Percentiles rank a stretch among this genome's conserved stretches.
These are phyloP conservation scores for Hylaea fasciaria DNA, from an alignment of 2,888 invertebrate species.

Conservation along the genomic window DNA sequence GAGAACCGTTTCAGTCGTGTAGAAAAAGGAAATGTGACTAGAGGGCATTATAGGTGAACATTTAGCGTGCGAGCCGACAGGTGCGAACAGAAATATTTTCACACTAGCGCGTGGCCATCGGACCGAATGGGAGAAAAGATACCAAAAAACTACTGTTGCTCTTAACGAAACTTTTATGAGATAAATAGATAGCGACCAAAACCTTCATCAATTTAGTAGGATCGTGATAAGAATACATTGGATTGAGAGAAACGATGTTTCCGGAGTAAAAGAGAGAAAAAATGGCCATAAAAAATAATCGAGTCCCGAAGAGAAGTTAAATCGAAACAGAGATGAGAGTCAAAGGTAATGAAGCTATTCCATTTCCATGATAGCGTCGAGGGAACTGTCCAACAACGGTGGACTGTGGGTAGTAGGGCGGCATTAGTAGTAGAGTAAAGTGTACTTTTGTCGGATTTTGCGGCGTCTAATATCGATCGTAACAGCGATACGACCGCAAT, in stretches of 20 bases:
- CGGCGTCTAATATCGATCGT: conserved; percentile 23
- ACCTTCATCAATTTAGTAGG: conserved; percentile 51
- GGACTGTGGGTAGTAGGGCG: conserved; percentile 13
- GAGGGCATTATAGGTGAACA: conserved; percentile 63
- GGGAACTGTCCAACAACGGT: conserved; percentile 27
- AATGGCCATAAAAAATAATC: conserved; percentile 34
- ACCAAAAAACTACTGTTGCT: conserved; percentile 47
- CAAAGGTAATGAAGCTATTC: conserved; percentile 32
- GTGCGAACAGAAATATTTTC: conserved; percentile 65
- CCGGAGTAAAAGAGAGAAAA: conserved; percentile 31
- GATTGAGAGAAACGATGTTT: conserved; percentile 30
- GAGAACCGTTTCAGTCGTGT: conserved; percentile 53
- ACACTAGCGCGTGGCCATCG: conserved; percentile 40
- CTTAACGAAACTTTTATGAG: conserved; percentile 43
- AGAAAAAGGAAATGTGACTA: conserved; percentile 66
- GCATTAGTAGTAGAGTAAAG: conserved; percentile 18
- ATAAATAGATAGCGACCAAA: conserved; percentile 48
- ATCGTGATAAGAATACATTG: conserved; percentile 41
- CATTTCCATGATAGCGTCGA: conserved; percentile 31
- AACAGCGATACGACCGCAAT: conserved; percentile 13
- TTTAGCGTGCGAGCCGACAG: conserved; percentile 68
- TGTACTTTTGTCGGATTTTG: conserved; percentile 20
- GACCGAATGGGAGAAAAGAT: conserved; percentile 53
- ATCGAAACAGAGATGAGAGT: conserved; percentile 15
- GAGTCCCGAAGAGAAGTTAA: conserved; percentile 24